phyloP scores from a whole-genome alignment of 2,888 invertebrate species.

The Siphonodentalium dalli region DNA sequence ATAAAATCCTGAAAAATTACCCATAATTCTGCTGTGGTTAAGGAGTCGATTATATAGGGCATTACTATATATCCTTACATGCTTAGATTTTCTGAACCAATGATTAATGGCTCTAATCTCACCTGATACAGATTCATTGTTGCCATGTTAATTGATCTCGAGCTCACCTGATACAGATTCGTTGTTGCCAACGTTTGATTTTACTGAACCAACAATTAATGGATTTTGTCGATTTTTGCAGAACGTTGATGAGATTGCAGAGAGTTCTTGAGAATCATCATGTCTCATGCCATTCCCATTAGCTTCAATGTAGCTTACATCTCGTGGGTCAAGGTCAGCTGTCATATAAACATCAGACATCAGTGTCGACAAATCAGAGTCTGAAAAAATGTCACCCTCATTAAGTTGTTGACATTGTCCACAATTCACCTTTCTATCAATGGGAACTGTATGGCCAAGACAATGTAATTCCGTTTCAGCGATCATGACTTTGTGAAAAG shows the following conservation, averaged over 20 bases:
- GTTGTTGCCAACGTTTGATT: constrained; percentile 98
- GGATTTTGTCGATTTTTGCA: constrained; percentile 68
- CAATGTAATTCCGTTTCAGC: no score
- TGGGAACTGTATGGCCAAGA: no score
- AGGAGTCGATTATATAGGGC: no score
- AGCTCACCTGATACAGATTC: constrained; percentile 74
- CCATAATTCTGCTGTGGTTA: no score
- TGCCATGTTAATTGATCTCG: no score
- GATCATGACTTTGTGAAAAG: no score
- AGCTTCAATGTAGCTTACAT: constrained; percentile 91
- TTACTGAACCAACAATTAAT: constrained; percentile 91
- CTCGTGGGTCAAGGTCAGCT: constrained; percentile 79
- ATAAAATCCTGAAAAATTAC: no score
- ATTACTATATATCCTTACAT: neutral
- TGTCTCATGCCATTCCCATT: constrained; percentile 95
- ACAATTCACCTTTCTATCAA: no score
- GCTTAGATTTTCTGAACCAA: neutral
- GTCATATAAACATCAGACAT: constrained; percentile 84
- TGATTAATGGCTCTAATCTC: neutral
- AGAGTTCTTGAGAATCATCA: constrained; percentile 94
- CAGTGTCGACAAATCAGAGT: no score
- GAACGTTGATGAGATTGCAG: constrained; percentile 81
- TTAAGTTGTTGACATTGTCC: no score
- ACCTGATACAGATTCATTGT: neutral
- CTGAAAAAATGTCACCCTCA: no score